Evolutionary conservation across 2,888 invertebrate species (phyloP).

Genomic region (Rhamphomyia laevipes): DNA sequence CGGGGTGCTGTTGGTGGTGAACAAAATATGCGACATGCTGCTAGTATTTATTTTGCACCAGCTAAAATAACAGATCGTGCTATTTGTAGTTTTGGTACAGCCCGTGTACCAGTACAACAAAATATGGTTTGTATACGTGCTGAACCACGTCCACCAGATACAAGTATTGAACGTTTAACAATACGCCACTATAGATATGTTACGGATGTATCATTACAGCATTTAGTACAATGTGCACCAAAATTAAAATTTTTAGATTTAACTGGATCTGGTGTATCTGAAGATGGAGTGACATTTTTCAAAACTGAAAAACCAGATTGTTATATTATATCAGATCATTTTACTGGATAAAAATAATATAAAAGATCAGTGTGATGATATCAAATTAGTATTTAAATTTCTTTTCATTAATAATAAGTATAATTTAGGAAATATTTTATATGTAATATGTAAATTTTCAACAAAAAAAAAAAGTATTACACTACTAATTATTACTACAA

Average conservation of each 20-base stretch:
- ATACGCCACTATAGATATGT: slow-evolving; percentile 49
- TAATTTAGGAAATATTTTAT: too few species aligned
- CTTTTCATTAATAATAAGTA: too few species aligned
- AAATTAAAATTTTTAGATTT: slow-evolving; percentile 50
- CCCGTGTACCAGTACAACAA: slow-evolving; percentile 28
- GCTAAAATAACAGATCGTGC: slow-evolving; percentile 31
- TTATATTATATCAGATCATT: slow-evolving; percentile 37
- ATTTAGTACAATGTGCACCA: slow-evolving; percentile 49
- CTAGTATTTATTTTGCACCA: slow-evolving; percentile 2
- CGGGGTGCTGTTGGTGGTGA: background rate
- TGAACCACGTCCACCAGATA: slow-evolving; percentile 34
- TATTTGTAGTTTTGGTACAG: slow-evolving; percentile 33
- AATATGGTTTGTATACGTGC: slow-evolving; percentile 35
- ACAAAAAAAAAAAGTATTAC: too few species aligned
- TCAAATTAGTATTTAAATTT: too few species aligned
- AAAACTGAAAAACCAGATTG: slow-evolving; percentile 47
- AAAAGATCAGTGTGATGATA: background rate
- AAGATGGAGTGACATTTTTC: slow-evolving; percentile 48
- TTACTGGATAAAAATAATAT: slow-evolving; percentile 12
- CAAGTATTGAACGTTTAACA: slow-evolving; percentile 41
- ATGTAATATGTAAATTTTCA: too few species aligned
- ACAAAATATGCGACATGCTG: background rate
- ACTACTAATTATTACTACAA: too few species aligned
- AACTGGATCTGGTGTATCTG: slow-evolving; percentile 51
- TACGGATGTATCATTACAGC: slow-evolving; percentile 49